A percentile compares a stretch with the other conserved stretches of the same genome.
phyloP scores from a whole-genome alignment of 2,113 vertebrate genomes.

The Notiomystis cincta region DNA sequence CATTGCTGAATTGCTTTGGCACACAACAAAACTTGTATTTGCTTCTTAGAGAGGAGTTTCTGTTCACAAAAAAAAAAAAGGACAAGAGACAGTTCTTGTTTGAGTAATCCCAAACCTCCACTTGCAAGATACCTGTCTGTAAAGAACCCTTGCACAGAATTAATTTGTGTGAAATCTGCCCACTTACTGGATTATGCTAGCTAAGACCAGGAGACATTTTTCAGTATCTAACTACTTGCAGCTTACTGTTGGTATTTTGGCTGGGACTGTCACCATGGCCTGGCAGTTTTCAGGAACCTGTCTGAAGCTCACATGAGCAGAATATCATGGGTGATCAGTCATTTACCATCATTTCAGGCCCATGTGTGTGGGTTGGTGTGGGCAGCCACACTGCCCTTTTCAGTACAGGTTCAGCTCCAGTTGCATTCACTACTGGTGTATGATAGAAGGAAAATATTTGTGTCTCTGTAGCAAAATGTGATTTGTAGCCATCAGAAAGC shows the following conservation, averaged over 20 bases:
- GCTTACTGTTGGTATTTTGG: neutral
- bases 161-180: neutral
- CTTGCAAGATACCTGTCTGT: neutral
- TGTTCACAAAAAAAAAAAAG: neutral
- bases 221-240: neutral
- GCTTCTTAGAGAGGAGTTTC: neutral
- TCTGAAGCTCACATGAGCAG: neutral
- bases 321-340: neutral
- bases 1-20: neutral
- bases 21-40: neutral
- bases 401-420: neutral
- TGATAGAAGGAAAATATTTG: neutral
- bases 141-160: neutral
- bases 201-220: neutral
- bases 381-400: neutral
- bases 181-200: neutral
- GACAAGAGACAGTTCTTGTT: neutral
- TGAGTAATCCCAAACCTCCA: neutral
- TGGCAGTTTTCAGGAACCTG: neutral
- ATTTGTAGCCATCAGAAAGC: neutral
- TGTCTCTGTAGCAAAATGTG: neutral
- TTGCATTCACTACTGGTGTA: neutral
- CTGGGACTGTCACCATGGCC: neutral
- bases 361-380: fast-evolving
- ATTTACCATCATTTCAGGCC: neutral